Conservation (phyloP, 2,797 vertebrate genomes). For the Sphenodon punctatus region DNA sequence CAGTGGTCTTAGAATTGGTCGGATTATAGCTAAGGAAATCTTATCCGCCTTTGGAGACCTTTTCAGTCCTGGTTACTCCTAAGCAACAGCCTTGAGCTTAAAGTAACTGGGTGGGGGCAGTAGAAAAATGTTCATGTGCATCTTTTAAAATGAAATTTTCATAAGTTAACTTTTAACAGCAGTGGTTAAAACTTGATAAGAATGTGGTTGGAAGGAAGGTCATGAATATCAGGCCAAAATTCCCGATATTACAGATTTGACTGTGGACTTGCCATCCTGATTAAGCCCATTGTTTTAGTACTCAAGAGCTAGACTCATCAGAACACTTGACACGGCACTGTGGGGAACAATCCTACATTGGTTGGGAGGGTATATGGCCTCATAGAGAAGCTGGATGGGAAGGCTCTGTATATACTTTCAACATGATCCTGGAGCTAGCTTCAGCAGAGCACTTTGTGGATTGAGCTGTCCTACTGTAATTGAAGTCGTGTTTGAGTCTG, state of each 20-base stretch:
- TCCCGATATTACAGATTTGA: neutral
- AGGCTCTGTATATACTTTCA: neutral
- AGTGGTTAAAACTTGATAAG: too few species aligned
- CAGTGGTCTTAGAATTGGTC: slow-evolving; percentile 6
- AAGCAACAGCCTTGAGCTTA: neutral
- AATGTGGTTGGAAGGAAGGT: too few species aligned
- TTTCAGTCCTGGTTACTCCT: neutral
- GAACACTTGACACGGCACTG: neutral
- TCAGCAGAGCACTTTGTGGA: neutral
- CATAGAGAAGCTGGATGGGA: neutral
- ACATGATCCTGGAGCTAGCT: neutral
- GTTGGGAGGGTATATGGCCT: too few species aligned
- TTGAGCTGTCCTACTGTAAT: neutral
- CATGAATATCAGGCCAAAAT: neutral
- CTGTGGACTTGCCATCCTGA: neutral
- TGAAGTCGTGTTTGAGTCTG: neutral
- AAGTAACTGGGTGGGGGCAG: neutral
- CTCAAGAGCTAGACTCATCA: neutral
- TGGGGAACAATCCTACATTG: neutral
- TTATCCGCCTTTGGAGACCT: neutral
- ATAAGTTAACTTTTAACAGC: too few species aligned
- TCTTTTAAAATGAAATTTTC: too few species aligned
- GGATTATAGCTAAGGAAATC: slow-evolving; percentile 12
- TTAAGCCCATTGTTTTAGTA: neutral
- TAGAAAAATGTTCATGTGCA: too few species aligned